phyloP scores from a whole-genome alignment of 2,797 vertebrate genomes.

The Sebastiscus tertius region DNA sequence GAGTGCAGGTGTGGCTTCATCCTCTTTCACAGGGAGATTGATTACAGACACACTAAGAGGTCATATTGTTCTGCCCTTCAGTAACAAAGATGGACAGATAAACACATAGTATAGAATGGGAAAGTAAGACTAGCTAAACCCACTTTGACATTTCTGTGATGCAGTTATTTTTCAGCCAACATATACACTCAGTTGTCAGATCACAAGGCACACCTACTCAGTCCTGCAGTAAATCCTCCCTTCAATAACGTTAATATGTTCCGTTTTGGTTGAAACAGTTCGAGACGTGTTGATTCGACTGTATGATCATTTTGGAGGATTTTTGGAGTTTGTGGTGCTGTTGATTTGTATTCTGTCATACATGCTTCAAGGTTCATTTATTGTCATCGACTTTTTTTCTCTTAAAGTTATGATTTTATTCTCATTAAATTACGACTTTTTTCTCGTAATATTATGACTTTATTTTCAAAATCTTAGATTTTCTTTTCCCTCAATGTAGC shows the following conservation, averaged over 20 bases:
- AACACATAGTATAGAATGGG: background rate
- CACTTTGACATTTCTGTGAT: no score
- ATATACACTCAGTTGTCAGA: no score
- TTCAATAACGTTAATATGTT: no score
- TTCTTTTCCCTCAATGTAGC: no score
- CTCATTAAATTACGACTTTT: no score
- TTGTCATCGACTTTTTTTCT: background rate
- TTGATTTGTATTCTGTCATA: background rate
- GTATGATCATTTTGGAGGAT: background rate
- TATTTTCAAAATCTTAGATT: no score
- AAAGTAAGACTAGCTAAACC: background rate
- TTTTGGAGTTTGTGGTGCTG: background rate
- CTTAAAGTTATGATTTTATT: no score
- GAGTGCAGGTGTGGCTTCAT: slow-evolving; percentile 19
- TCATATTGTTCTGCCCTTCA: background rate
- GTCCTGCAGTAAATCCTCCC: no score
- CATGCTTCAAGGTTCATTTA: background rate
- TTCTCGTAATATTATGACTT: no score
- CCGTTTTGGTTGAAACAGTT: no score
- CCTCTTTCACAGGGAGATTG: slow-evolving; percentile 23
- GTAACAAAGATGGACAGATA: slow-evolving; percentile 2
- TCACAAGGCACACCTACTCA: no score
- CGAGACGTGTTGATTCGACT: background rate
- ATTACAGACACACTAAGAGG: slow-evolving; percentile 1
- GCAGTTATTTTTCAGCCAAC: no score